Evolutionary conservation across 1,140 invertebrate species (phyloP).

Genomic region (Orchesella cincta): DNA sequence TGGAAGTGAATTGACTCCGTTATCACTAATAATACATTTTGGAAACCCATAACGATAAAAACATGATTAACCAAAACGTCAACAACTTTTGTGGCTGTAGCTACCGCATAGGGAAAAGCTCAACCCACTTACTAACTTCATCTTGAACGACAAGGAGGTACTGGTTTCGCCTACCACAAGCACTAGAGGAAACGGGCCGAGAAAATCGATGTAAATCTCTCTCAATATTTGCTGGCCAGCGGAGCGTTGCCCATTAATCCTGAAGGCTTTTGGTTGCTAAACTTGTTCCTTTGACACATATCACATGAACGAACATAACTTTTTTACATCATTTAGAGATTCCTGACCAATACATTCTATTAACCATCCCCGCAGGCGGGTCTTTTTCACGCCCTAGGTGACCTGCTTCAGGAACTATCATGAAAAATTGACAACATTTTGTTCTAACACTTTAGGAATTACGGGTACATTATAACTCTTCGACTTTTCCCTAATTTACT

Average conservation of each 20-base stretch:
- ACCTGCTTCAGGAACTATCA: constrained; percentile 23
- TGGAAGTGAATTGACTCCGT: constrained; percentile 41
- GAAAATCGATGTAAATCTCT: constrained; percentile 42
- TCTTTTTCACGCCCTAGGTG: constrained; percentile 33
- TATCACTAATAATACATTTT: constrained; percentile 52
- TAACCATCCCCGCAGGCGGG: constrained; percentile 2
- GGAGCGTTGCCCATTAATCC: constrained; percentile 4
- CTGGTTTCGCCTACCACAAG: constrained; percentile 33
- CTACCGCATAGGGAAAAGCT: constrained; percentile 50
- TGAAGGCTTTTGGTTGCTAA: background rate
- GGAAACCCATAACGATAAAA: constrained; percentile 52
- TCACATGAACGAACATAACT: constrained; percentile 34
- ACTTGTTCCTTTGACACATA: constrained; percentile 29
- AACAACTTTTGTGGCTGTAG: constrained; percentile 52
- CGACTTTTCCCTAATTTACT: background rate
- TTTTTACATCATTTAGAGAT: constrained; percentile 29
- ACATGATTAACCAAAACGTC: constrained; percentile 49
- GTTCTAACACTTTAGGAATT: background rate
- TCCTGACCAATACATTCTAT: constrained; percentile 31
- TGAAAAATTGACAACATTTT: constrained; percentile 19
- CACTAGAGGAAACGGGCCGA: constrained; percentile 43
- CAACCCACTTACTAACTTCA: constrained; percentile 53
- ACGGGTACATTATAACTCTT: background rate
- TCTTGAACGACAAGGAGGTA: constrained; percentile 53
- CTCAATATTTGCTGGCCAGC: constrained; percentile 33